Percentiles rank a stretch among this genome's conserved stretches.
phyloP scores from a whole-genome alignment of 2,797 vertebrate species.

The Chelonia mydas region DNA sequence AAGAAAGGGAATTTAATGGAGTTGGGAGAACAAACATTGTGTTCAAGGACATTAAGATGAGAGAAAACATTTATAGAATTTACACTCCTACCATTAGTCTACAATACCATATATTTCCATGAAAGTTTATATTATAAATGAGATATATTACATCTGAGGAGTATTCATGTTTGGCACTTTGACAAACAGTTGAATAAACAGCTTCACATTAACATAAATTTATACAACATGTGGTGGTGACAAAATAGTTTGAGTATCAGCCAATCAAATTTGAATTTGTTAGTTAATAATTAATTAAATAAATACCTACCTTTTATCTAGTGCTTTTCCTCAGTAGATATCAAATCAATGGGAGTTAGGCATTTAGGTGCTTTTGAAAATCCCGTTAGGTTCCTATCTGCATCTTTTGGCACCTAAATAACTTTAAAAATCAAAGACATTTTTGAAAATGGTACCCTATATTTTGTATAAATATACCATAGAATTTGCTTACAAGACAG shows the following conservation, averaged over 20 bases:
- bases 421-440: not conserved
- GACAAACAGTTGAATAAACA: not conserved
- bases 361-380: not conserved
- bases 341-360: not conserved
- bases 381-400: not conserved
- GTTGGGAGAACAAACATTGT: slow-evolving; percentile 17
- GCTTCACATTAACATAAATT: not conserved
- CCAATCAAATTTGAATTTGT: not conserved
- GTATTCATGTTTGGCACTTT: not conserved
- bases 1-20: not conserved
- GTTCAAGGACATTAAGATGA: not conserved
- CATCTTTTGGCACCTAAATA: not conserved
- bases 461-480: not conserved
- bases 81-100: not conserved
- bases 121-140: not conserved
- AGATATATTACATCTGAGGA: not conserved
- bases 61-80: not conserved
- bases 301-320: not conserved
- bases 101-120: not conserved
- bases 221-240: not conserved
- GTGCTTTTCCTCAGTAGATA: not conserved
- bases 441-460: not conserved
- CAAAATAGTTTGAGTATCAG: not conserved
- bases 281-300: not conserved
- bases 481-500: not conserved